Base-by-base conservation (phyloP, 2,113 vertebrate genomes). In the Oncorhynchus gorbuscha region DNA sequence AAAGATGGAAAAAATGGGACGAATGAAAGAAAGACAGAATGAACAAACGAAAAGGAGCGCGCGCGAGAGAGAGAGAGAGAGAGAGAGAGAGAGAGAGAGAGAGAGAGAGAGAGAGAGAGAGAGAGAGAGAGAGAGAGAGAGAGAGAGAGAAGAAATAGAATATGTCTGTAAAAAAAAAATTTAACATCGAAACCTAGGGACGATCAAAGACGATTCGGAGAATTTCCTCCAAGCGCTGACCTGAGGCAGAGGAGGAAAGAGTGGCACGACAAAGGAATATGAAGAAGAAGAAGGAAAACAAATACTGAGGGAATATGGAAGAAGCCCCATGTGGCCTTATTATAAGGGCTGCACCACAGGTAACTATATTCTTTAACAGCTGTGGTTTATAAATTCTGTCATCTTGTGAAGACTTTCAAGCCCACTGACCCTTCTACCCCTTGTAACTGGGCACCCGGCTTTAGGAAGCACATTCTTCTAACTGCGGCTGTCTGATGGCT, bases 281-380 rank as follows among this genome's bases (percentile, higher is more conserved):
- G 89, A 45, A 45, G 39, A 45, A 45, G 39, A 45, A 45, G 39
- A 45, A 11, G 39, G 83, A 88, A 92, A 92, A 92, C 90, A 93
- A 93, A 93, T 87, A 93, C 86, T 92, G 88, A 85, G 82, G 90
- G 24, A 80, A 88, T 93, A 94, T 91, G 83, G 85, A 92, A 79
- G 90, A 81, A 93, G 92, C 95, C 95, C 93, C 95, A 85, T 67
- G 95, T 95, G 95, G 93, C 94, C 94, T 96, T 96, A 94, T 97
- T 98, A 97, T 89, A 90, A 90, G 86, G 80, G 93, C 93, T 84
- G 89, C 93, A 92, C 92, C 89, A 90, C 90, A 95, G 94, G 94
- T 93, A 94, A 94, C 93, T 85, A 91, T 84, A 87, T 93, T 91
- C 90, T 94, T 93, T 94, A 79, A 82, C 90, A 24, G 62, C 77